Base-by-base conservation (phyloP, 1,140 invertebrate genomes). In the Pissodes strobi region DNA sequence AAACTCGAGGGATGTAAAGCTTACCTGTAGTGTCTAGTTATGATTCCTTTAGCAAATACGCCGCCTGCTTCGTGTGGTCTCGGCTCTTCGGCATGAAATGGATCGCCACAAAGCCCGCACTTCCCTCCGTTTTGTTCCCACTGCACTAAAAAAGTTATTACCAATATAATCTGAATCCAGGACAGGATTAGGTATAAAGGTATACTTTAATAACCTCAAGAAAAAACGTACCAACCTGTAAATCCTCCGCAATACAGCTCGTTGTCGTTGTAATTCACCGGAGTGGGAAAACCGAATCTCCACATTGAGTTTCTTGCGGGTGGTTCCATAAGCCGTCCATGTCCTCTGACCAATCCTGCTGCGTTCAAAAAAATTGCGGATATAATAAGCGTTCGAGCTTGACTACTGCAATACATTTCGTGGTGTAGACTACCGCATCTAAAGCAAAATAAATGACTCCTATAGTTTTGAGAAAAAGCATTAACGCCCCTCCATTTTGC, bases 251-350 rank as follows among this genome's bases (percentile, higher is more conserved):
- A 88, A 73, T 87, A 87, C 4, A 88, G 79, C 71, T 88, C 93
- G 69, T 95, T 97, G 75, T 97, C 95, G 69, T 97, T 94, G 74
- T 96, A 97, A 79, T 97, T 95, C 8, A 94, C 90, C 0, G 93
- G 92, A 81, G 93, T 95, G 1, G 90, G 88, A 79, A 90, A 97
- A 1, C 94, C 94, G 73, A 94, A 92, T 46, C 94, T 82, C 94
- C 94, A 97, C 91, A 95, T 94, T 15, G 88, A 88, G 79, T 96
- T 95, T 15, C 94, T 84, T 0, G 92, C 87, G 1, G 94, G 93
- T 0, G 94, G 94, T 76, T 96, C 91, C 88, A 95, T 93, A 30
- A 92, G 78, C 17, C 90, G 78, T 0, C 90, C 90, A 80, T 97
- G 94, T 5, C 91, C 88, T 21, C 79, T 70, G 1, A 85, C 85